Evolutionary conservation across 2,113 vertebrate genomes (phyloP), one percentile per base, ranked within the genome.

Genomic region (Noturus placidus): DNA sequence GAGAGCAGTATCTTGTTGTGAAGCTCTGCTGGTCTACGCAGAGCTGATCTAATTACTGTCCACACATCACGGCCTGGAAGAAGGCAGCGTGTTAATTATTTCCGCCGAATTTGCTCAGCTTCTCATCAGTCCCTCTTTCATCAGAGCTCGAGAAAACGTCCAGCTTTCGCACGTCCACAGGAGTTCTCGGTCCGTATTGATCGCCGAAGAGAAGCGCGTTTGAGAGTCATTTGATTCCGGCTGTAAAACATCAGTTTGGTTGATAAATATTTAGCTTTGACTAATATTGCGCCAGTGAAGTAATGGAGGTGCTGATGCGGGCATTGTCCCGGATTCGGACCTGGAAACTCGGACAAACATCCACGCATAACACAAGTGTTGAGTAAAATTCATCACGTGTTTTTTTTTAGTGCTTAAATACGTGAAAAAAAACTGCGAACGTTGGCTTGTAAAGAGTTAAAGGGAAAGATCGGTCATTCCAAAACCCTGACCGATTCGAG

Each of bases 261-360:
- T 92, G 92, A 92, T 90, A 92, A 93, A 93, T 93, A 93, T 93
- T 91, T 91, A 93, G 89, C 61, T 89, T 85, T 84, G 89, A 90
- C 88, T 91, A 90, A 92, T 90, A 91, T 85, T 87, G 86, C 92
- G 87, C 89, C 90, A 92, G 9, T 88, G 84, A 89, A 92, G 88
- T 90, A 90, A 46, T 91, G 77, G 85, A 92, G 86, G 86, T 90
- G 90, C 88, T 91, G 90, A 92, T 85, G 84, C 70, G 59, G 65
- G 82, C 61, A 63, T 52, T 61, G 84, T 85, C 61, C 57, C 86
- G 30, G 81, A 82, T 79, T 77, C 76, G 67, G 46, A n/a, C n/a
- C 69, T 84, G 69, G 80, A 88, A 89, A 50, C 52, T 84, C 59
- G 63, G 82, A 81, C 72, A 89, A 72, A 46, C 85, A 63, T 33